A percentile compares a stretch with the other conserved stretches of the same genome.
phyloP scores from a whole-genome alignment of 2,888 invertebrate genomes.

The Aethes cnicana region DNA sequence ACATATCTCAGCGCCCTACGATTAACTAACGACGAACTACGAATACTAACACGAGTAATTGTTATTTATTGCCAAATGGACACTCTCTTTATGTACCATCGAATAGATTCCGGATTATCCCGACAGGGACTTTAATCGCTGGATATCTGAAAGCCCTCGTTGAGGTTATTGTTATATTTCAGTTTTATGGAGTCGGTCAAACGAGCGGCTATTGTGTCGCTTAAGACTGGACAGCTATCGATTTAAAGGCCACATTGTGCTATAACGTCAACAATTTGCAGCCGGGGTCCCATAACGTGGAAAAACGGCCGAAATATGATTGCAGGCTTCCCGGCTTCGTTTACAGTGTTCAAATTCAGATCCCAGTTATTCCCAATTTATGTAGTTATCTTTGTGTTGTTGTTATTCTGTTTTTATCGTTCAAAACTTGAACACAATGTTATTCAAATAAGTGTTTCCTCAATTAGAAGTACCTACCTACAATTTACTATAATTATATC shows the following conservation, averaged over 20 bases:
- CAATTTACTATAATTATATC: too few species aligned
- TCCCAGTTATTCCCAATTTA: too few species aligned
- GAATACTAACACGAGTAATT: conserved; percentile 30
- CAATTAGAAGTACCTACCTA: too few species aligned
- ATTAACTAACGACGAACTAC: too few species aligned
- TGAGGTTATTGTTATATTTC: conserved; percentile 60
- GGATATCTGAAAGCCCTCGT: conserved; percentile 45
- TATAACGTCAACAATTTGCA: conserved; percentile 27
- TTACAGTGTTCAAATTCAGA: too few species aligned
- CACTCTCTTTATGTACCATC: conserved; percentile 27
- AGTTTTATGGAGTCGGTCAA: conserved; percentile 65
- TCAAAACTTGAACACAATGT: too few species aligned
- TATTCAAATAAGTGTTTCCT: too few species aligned
- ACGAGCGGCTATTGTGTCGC: conserved; percentile 65
- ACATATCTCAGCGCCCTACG: conserved; percentile 13
- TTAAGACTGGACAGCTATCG: conserved; percentile 34
- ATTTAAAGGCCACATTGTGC: conserved; percentile 31
- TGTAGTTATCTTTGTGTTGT: too few species aligned
- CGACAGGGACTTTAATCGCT: conserved; percentile 53
- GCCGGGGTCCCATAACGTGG: conserved; percentile 57
- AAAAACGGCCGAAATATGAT: conserved; percentile 57
- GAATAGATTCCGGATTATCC: conserved; percentile 50
- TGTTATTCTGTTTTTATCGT: background rate
- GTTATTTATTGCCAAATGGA: conserved; percentile 28
- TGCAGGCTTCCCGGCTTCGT: conserved; percentile 35